Conservation (phyloP, 2,888 invertebrate genomes). For the Noctuana brunneofusca region DNA sequence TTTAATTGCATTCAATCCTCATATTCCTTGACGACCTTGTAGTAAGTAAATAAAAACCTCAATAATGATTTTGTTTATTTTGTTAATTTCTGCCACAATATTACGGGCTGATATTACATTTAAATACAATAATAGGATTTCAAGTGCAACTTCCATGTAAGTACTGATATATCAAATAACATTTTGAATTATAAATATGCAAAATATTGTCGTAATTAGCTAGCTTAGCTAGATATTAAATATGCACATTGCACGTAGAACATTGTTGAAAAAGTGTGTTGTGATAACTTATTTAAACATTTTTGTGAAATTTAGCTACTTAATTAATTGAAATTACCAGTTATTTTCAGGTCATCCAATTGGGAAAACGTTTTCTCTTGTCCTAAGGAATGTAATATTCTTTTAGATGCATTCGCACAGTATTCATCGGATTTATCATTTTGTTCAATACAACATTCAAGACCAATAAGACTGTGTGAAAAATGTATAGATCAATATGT, state of each 20-base stretch:
- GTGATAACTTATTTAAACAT: no score
- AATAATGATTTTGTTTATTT: not conserved
- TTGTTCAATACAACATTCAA: slow-evolving; percentile 83
- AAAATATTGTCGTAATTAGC: no score
- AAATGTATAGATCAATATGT: slow-evolving; percentile 81
- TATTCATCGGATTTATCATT: slow-evolving; percentile 82
- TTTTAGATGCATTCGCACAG: slow-evolving; percentile 75
- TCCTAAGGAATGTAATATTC: slow-evolving; percentile 49
- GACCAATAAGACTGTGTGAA: slow-evolving; percentile 85
- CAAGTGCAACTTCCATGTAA: slow-evolving; percentile 29
- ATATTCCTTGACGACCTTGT: not conserved
- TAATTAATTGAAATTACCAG: not conserved
- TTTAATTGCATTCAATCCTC: not conserved
- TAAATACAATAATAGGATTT: slow-evolving; percentile 21
- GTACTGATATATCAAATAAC: no score
- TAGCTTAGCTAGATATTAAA: no score
- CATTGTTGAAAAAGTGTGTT: no score
- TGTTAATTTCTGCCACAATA: slow-evolving; percentile 17
- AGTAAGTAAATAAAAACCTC: not conserved
- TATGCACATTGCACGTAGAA: no score
- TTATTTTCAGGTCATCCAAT: not conserved
- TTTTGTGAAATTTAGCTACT: not conserved
- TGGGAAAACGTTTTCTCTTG: slow-evolving; percentile 2
- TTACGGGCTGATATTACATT: slow-evolving; percentile 35
- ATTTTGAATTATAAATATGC: not conserved